Evolutionary conservation across 2,888 invertebrate genomes (phyloP).

Genomic region (Peribatodes rhomboidaria): DNA sequence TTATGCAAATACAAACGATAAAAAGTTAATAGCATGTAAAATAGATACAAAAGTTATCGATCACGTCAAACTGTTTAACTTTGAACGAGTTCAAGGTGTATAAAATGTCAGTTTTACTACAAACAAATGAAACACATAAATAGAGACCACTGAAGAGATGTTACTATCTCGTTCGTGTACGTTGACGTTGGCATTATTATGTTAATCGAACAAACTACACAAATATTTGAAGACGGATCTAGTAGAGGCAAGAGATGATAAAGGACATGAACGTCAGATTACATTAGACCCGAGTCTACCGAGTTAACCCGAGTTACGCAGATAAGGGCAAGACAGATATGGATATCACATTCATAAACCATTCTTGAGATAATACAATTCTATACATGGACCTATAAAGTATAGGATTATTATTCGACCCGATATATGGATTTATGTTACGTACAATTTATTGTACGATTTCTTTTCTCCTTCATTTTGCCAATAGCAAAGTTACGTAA

Average conservation of each 20-base stretch:
- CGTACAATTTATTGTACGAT: constrained; percentile 43
- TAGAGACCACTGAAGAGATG: background rate
- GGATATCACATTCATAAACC: constrained; percentile 3
- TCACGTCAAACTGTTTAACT: constrained; percentile 26
- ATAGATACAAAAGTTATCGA: constrained; percentile 25
- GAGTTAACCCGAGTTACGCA: constrained; percentile 35
- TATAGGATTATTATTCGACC: background rate
- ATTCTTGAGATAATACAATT: constrained; percentile 5
- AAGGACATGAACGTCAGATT: constrained; percentile 30
- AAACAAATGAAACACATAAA: background rate
- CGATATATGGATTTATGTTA: background rate
- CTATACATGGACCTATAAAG: background rate
- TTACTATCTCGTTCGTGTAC: background rate
- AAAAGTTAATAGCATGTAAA: constrained; percentile 33
- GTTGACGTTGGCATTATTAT: background rate
- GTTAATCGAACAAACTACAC: background rate
- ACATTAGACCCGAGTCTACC: constrained; percentile 19
- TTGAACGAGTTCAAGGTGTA: constrained; percentile 20
- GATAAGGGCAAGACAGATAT: constrained; percentile 27
- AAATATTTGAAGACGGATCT: constrained; percentile 6
- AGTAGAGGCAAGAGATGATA: constrained; percentile 17
- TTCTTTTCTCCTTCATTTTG: constrained; percentile 56
- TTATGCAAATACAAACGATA: constrained; percentile 33
- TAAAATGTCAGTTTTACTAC: constrained; percentile 1
- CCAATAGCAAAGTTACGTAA: constrained; percentile 47